Percentiles rank a stretch among this genome's conserved stretches.
Evolutionary conservation across 1,140 invertebrate species (phyloP).

Genomic region (Diprion similis): DNA sequence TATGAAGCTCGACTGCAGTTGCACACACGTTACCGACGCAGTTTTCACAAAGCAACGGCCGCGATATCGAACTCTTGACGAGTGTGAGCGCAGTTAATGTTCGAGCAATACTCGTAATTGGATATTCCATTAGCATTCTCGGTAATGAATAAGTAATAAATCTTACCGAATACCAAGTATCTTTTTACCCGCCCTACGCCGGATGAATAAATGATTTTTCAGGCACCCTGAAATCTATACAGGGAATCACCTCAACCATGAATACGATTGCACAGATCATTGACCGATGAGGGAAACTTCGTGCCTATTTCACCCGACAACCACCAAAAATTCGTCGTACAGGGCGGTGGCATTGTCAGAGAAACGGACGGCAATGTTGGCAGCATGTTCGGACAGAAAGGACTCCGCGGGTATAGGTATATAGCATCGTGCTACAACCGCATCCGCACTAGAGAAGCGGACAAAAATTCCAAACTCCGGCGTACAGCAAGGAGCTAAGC

Average conservation of each 20-base stretch:
- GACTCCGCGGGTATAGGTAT: slow-evolving; percentile 16
- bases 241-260: slow-evolving; percentile 12
- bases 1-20: too few relatives aligned
- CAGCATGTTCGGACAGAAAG: slow-evolving; percentile 16
- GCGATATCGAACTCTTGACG: neutral
- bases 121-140: neutral
- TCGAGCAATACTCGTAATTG: neutral
- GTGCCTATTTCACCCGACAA: slow-evolving; percentile 42
- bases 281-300: slow-evolving; percentile 31
- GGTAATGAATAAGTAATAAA: neutral
- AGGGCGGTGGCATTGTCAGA: slow-evolving; percentile 28
- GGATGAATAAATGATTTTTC: slow-evolving; percentile 5
- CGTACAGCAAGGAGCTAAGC: slow-evolving; percentile 9
- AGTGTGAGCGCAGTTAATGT: neutral
- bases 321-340: slow-evolving; percentile 29
- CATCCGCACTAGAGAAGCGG: slow-evolving; percentile 9
- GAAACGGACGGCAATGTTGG: slow-evolving; percentile 13
- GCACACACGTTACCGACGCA: neutral
- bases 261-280: slow-evolving; percentile 40
- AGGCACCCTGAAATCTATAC: neutral
- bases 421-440: neutral
- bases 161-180: neutral
- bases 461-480: slow-evolving; percentile 22
- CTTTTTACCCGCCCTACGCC: neutral
- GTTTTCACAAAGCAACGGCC: neutral